Conservation (phyloP, 2,113 vertebrate genomes). For the Coracopsis vasa region DNA sequence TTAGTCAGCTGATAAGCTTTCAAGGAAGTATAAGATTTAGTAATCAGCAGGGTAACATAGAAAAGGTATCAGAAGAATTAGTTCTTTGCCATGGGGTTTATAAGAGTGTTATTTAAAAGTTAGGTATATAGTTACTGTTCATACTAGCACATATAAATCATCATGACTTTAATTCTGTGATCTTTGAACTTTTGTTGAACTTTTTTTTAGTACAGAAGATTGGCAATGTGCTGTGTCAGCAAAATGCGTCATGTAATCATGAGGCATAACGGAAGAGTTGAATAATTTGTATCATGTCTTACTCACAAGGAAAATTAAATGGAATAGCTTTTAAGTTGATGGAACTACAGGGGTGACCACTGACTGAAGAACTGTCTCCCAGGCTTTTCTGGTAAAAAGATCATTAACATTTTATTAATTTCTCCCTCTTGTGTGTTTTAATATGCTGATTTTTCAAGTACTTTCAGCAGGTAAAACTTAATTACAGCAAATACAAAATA, state of each 20-base stretch:
- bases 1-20: neutral
- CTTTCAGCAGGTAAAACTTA: neutral
- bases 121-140: accelerated
- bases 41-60: neutral
- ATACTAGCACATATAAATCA: neutral
- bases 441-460: neutral
- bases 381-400: neutral
- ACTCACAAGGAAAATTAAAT: constrained; percentile 22
- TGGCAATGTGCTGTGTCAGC: neutral
- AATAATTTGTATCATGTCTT: constrained; percentile 11
- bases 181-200: neutral
- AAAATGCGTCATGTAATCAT: neutral
- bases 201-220: neutral
- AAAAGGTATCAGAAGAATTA: neutral
- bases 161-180: neutral
- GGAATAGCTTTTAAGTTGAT: constrained; percentile 13
- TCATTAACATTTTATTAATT: neutral
- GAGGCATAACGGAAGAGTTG: neutral
- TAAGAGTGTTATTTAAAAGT: neutral
- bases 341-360: neutral
- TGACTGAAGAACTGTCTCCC: neutral
- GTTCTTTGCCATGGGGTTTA: neutral
- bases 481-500: neutral
- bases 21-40: neutral
- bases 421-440: neutral